Evolutionary conservation across 1,140 invertebrate species (phyloP).

Genomic region (Drosophila truncata): DNA sequence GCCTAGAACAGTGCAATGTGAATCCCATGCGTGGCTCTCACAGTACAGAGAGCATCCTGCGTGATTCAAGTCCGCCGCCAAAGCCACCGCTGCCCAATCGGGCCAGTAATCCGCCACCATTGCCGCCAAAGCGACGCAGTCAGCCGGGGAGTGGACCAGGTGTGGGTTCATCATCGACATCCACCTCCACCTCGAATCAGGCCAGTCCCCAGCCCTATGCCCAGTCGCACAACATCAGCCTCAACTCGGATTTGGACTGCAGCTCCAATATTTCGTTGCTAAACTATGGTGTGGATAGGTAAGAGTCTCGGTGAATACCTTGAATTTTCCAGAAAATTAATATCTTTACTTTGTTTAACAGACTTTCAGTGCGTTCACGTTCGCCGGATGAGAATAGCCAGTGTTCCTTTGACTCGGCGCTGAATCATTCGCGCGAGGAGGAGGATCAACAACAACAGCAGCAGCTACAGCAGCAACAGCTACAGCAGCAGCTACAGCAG

Average conservation of each 20-base stretch:
- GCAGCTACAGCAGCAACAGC: constrained; percentile 40
- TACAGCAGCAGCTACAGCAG: constrained; percentile 38
- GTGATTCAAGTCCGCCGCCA: constrained; percentile 90
- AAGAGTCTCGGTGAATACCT: too few relatives aligned
- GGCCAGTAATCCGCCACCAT: constrained; percentile 88
- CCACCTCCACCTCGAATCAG: constrained; percentile 57
- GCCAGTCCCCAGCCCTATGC: constrained; percentile 72
- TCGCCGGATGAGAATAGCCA: constrained; percentile 90
- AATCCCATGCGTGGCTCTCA: constrained; percentile 89
- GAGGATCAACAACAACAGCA: constrained; percentile 86
- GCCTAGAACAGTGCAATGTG: constrained; percentile 84
- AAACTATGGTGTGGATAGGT: constrained; percentile 87
- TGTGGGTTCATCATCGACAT: constrained; percentile 31
- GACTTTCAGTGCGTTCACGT: constrained; percentile 88
- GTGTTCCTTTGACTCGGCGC: constrained; percentile 93
- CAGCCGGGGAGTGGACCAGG: constrained; percentile 61
- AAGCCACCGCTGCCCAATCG: constrained; percentile 93
- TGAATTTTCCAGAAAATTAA: too few relatives aligned
- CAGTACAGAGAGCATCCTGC: constrained; percentile 89
- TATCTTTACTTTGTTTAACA: constrained; percentile 24
- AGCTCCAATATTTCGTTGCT: constrained; percentile 86
- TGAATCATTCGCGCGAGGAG: constrained; percentile 93
- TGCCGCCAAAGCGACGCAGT: constrained; percentile 91
- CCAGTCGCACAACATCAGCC: constrained; percentile 74
- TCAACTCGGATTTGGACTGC: constrained; percentile 86